phyloP scores from a whole-genome alignment of 2,113 vertebrate genomes.

The Gymnobelideus leadbeateri region DNA sequence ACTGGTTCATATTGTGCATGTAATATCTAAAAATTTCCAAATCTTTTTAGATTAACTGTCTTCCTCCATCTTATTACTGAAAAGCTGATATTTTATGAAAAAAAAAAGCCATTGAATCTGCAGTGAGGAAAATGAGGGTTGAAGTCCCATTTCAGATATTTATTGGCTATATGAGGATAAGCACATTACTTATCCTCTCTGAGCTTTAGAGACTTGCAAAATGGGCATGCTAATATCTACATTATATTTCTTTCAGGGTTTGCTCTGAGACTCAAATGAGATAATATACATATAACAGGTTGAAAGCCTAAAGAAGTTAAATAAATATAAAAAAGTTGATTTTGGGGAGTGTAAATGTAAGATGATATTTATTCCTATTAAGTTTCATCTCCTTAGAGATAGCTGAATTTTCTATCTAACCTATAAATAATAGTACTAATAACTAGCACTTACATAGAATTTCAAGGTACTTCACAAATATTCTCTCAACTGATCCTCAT shows the following conservation, averaged over 20 bases:
- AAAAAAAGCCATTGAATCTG: background rate
- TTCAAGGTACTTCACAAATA: background rate
- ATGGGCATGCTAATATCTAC: background rate
- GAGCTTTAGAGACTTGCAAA: background rate
- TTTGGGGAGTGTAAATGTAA: background rate
- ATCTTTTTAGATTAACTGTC: background rate
- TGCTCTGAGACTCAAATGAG: background rate
- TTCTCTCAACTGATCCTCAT: background rate
- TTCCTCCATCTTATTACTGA: background rate
- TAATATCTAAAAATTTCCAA: background rate
- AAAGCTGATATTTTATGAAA: background rate
- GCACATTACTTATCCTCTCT: background rate
- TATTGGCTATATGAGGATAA: background rate
- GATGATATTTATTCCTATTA: background rate
- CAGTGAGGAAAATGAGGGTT: background rate
- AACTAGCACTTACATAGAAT: background rate
- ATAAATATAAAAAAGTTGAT: background rate
- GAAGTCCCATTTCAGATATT: background rate
- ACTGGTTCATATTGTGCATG: background rate
- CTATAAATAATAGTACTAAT: background rate
- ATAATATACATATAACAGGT: background rate
- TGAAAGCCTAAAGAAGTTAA: background rate
- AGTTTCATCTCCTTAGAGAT: background rate
- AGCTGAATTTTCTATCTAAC: background rate
- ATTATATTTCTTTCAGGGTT: background rate